phyloP scores from a whole-genome alignment of 1,140 invertebrate species.

The Zaprionus ghesquierei region DNA sequence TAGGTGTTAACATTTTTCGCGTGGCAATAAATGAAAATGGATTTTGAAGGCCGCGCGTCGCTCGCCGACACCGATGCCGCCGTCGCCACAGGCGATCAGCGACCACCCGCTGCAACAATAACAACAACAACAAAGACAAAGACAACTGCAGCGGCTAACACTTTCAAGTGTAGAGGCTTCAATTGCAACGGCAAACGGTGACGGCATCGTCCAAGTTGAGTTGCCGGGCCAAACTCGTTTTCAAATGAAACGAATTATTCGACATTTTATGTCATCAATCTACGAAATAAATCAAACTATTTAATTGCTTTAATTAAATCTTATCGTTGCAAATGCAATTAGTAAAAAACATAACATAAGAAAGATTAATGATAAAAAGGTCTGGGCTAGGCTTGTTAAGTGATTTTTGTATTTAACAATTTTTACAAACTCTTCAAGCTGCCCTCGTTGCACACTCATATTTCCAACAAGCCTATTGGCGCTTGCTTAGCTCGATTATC shows the following conservation, averaged over 20 bases:
- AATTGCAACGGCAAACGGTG: neutral
- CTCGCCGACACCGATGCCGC: too few relatives aligned
- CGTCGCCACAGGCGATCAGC: neutral
- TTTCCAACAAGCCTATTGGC: neutral
- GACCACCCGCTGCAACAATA: constrained; percentile 17
- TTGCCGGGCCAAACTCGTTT: neutral
- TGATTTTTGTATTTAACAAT: neutral
- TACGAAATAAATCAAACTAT: neutral
- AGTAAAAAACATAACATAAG: neutral
- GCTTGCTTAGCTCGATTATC: neutral
- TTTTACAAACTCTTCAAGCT: neutral
- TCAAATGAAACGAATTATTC: neutral
- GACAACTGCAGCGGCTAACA: neutral
- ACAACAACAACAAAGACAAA: constrained; percentile 2
- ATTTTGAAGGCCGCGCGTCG: constrained; percentile 52
- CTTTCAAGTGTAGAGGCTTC: neutral
- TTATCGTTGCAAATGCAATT: neutral
- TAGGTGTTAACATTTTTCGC: constrained; percentile 50
- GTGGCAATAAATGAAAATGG: constrained; percentile 58
- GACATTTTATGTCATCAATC: neutral
- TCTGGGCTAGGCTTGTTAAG: neutral
- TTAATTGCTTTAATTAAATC: neutral
- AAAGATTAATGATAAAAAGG: neutral
- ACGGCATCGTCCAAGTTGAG: neutral
- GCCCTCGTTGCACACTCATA: neutral